Conservation (phyloP, 2,888 invertebrate genomes). For the Eubasilissa splendida region DNA sequence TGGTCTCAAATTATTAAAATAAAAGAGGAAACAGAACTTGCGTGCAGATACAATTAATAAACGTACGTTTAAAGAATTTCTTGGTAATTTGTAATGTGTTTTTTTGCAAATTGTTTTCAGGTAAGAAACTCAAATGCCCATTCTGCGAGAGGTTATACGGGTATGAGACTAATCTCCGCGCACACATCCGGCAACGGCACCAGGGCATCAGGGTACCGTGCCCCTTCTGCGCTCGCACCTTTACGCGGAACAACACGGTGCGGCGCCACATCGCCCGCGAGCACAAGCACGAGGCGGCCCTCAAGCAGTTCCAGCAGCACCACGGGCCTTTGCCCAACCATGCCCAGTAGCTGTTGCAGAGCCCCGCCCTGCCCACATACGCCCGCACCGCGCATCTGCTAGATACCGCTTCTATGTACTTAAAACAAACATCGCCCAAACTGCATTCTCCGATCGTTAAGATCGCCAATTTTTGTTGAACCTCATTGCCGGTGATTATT, state of each 20-base stretch:
- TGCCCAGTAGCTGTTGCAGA: slow-evolving; percentile 70
- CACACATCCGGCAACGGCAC: slow-evolving; percentile 92
- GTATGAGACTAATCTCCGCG: slow-evolving; percentile 92
- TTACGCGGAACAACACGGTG: slow-evolving; percentile 94
- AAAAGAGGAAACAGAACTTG: no score
- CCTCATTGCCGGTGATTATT: slow-evolving; percentile 25
- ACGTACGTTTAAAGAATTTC: no score
- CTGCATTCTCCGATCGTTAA: slow-evolving; percentile 34
- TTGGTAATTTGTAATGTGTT: no score
- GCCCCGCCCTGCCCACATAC: slow-evolving; percentile 36
- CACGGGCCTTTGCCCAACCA: slow-evolving; percentile 75
- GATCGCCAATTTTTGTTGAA: slow-evolving; percentile 43
- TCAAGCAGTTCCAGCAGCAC: slow-evolving; percentile 77
- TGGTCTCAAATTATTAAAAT: no score
- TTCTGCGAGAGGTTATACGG: slow-evolving; percentile 94
- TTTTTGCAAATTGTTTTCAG: slow-evolving; percentile 69
- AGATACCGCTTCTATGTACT: slow-evolving; percentile 40
- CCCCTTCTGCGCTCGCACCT: slow-evolving; percentile 91
- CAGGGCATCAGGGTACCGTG: slow-evolving; percentile 94
- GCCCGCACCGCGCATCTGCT: slow-evolving; percentile 22
- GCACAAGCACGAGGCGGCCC: slow-evolving; percentile 83
- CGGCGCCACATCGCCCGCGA: slow-evolving; percentile 92
- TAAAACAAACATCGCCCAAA: slow-evolving; percentile 41
- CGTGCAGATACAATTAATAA: no score
- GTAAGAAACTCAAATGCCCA: slow-evolving; percentile 93